phyloP scores from a whole-genome alignment of 1,140 invertebrate genomes.

The Bombus huntii region DNA sequence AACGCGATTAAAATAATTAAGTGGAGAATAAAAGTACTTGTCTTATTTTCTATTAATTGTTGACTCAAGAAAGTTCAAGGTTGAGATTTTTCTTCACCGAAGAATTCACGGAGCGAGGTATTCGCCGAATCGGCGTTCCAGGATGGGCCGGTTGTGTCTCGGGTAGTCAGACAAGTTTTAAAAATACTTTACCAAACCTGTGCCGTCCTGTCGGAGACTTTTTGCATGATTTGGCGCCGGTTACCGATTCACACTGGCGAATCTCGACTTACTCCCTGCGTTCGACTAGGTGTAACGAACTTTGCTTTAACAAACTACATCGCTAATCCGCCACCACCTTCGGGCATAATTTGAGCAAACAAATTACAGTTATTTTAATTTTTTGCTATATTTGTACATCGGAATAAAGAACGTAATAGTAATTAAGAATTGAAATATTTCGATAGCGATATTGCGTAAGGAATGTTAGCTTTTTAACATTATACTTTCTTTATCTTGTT shows the following conservation, averaged over 20 bases:
- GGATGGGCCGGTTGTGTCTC: constrained; percentile 22
- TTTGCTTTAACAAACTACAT: background rate
- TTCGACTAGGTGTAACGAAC: constrained; percentile 34
- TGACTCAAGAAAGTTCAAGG: background rate
- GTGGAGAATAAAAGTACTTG: background rate
- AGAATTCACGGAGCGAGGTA: background rate
- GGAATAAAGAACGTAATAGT: background rate
- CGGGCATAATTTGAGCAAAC: background rate
- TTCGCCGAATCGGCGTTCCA: constrained; percentile 38
- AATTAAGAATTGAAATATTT: no score
- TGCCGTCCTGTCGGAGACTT: constrained; percentile 51
- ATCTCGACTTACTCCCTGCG: constrained; percentile 28
- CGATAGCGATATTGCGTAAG: no score
- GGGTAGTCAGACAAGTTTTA: constrained; percentile 67
- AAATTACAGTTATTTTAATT: background rate
- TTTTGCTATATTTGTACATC: background rate
- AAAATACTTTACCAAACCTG: constrained; percentile 68
- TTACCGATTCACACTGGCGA: constrained; percentile 46
- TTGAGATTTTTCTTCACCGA: constrained; percentile 19
- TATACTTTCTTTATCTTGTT: background rate
- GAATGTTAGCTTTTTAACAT: background rate
- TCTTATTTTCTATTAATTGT: background rate
- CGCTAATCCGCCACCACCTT: background rate
- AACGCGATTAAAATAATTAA: background rate
- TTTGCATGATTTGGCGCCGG: constrained; percentile 69